Evolutionary conservation across 1,140 invertebrate genomes (phyloP), one percentile per base, ranked within the genome.

Genomic region (Calephelis nemesis): DNA sequence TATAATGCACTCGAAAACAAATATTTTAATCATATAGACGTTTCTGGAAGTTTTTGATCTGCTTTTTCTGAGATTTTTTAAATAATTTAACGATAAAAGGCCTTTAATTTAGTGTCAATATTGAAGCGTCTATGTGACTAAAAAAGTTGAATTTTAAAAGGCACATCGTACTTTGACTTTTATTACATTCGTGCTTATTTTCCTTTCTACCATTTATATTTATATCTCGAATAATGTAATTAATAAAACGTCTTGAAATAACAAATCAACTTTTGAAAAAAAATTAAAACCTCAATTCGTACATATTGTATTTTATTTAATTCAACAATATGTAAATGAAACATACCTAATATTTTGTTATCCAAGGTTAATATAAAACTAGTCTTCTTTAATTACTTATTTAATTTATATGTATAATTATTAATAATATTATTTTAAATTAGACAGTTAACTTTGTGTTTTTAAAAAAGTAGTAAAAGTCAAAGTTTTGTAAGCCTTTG

Each of bases 291-390:
- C 42, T 45, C 8, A 45, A 5, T 45, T 45, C 13, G 48, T 54
- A 54, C 42, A 80, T 74, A 81, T 76, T 74, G 74, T 72, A 71
- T 67, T 75, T 65, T 45, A 9, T 45, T 45, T 45, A 45, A 0
- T 45, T 45, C 42, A 45, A 9, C 8, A 45, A 45, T 45, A 45
- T 45, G 6, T 45, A 45, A 45, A 7, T 45, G 8, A 45, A 45
- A 7, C 30, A 30, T 30, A 30, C 30, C 30, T 1, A 4, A 30
- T 30, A 30, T 30, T 30, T 30, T 30, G 30, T 30, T 30, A 19
- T 19, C 15, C 15, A 19, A 19, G 15, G 15, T 19, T 19, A 19
- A 19, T 19, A 19, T 19, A 19, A 19, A 19, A 19, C 15, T 19
- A 19, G 15, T 19, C 15, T 19, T 19, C 15, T 19, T 19, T 19